Evolutionary conservation across 2,113 vertebrate species (phyloP), one percentile per base, ranked within the genome.

Genomic region (Barbus barbus): DNA sequence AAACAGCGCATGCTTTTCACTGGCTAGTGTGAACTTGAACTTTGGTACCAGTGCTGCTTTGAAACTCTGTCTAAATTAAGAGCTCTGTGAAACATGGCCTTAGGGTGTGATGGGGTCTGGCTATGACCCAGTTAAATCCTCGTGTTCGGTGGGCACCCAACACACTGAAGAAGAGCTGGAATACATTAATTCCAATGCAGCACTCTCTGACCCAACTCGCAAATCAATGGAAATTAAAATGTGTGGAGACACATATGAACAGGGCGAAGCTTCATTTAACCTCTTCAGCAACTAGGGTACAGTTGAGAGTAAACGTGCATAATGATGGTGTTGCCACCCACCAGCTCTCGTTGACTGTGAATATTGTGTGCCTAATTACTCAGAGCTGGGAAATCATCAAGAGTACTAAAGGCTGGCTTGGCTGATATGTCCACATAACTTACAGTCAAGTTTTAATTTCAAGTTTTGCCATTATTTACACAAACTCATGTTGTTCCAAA

Each of bases 201-300:
- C 83, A 67, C 84, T 73, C 86, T 88, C 67, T 91, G 92, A 93
- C 91, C 91, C 85, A 85, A 90, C 90, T 90, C 88, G 86, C 87
- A 90, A 93, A 93, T 93, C 89, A 89, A 89, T 91, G 86, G 77
- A 85, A 88, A 91, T 90, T 83, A 89, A 92, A 90, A 89, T 90
- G 63, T 87, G 85, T 84, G 82, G 48, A 38, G 72, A 91, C 86
- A 89, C 90, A 92, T 87, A 89, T 78, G 84, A 88, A 86, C 87
- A 86, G 84, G 83, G 73, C 84, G 78, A 76, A 86, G 85, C 77
- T 89, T 90, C 73, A 89, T 86, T 89, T 87, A 83, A 82, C 89
- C 81, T 93, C 88, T 89, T 90, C 79, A 69, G 85, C 76, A 89
- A 89, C 84, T 77, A 81, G 89, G 89, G 77, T 58, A 60, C 84